phyloP scores from a whole-genome alignment of 1,140 invertebrate species.

The Drosophila kohkoa region DNA sequence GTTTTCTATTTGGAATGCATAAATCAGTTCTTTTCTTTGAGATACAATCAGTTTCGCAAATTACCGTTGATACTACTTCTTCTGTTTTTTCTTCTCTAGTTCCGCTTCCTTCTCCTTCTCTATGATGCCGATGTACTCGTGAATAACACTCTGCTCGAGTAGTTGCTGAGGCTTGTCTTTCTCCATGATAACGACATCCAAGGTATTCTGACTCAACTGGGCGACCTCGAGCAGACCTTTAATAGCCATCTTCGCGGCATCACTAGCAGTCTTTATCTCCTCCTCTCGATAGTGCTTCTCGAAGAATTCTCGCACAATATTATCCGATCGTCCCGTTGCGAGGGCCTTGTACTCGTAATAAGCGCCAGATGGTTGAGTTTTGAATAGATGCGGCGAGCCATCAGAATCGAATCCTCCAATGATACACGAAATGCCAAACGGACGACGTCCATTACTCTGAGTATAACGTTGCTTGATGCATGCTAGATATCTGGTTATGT shows the following conservation, averaged over 20 bases:
- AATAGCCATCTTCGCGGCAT: not conserved
- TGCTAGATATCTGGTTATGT: not conserved
- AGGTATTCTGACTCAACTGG: not conserved
- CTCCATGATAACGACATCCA: constrained; percentile 91
- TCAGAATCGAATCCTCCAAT: not conserved
- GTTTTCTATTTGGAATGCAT: too few species aligned
- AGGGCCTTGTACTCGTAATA: not conserved
- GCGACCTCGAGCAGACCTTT: not conserved
- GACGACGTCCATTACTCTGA: not conserved
- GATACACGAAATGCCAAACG: not conserved
- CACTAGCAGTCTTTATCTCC: not conserved
- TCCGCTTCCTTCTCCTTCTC: constrained; percentile 99
- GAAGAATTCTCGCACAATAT: not conserved
- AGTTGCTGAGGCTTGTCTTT: constrained; percentile 93
- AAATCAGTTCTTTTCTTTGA: too few species aligned
- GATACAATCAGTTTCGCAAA: too few species aligned
- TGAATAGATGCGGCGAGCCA: not conserved
- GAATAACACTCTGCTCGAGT: constrained; percentile 95
- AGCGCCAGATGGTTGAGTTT: not conserved
- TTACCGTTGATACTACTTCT: constrained; percentile 87
- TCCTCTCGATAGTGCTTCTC: too few species aligned
- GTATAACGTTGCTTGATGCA: not conserved
- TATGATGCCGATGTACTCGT: constrained; percentile 96
- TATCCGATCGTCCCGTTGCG: not conserved
- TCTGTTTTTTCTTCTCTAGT: constrained; percentile 98